Percentiles rank a stretch among this genome's conserved stretches.
Conservation (phyloP, 2,113 vertebrate species). For the Stictonetta naevosa region DNA sequence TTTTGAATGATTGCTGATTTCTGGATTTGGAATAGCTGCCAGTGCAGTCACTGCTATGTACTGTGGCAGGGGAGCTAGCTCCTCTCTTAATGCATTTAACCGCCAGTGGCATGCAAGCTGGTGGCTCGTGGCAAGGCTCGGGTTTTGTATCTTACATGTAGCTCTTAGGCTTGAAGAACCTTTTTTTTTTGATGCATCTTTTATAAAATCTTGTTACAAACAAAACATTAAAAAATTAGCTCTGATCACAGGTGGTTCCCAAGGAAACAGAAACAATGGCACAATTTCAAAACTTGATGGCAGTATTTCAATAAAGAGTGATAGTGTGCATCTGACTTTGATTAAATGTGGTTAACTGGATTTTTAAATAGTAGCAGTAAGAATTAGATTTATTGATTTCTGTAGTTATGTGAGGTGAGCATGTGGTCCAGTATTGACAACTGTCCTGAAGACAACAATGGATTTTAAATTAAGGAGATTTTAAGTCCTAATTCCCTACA, state of each 20-base stretch:
- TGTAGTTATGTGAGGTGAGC: neutral
- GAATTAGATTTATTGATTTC: neutral
- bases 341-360: neutral
- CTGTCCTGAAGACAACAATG: constrained; percentile 8
- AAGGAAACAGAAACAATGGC: neutral
- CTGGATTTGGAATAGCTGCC: neutral
- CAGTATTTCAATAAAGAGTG: neutral
- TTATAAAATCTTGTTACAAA: neutral
- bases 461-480: constrained; percentile 12
- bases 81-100: neutral
- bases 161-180: neutral
- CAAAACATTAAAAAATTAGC: neutral
- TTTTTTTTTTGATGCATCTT: neutral
- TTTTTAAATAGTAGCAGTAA: neutral
- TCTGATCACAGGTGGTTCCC: neutral
- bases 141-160: neutral
- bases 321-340: neutral
- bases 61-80: neutral
- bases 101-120: neutral
- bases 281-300: neutral
- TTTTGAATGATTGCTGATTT: neutral
- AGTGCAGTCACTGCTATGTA: neutral
- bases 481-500: neutral
- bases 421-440: neutral
- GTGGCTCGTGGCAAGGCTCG: neutral